These are phyloP conservation scores for Nephotettix cincticeps DNA, from an alignment of 1,140 invertebrate species.

Conservation along the genomic window DNA sequence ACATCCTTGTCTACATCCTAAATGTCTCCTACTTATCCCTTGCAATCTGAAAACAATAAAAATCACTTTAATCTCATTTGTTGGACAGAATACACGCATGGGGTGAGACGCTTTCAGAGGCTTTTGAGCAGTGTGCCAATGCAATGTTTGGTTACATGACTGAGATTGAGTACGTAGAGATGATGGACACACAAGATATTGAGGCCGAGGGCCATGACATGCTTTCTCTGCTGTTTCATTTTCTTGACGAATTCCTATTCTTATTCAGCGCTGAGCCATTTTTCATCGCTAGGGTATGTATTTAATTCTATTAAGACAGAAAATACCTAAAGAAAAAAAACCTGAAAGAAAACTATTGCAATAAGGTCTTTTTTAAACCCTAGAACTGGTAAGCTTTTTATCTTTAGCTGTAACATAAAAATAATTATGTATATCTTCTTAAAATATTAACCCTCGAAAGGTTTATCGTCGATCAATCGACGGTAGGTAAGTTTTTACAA, in stretches of 20 bases:
- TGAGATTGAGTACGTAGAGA: conserved; percentile 83
- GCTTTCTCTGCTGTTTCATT: conserved; percentile 85
- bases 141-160: conserved; percentile 99
- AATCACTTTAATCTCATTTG: no score
- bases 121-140: conserved; percentile 93
- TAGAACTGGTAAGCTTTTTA: no score
- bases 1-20: no score
- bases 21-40: no score
- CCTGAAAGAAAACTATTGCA: background rate
- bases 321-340: background rate
- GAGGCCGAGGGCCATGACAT: conserved; percentile 87
- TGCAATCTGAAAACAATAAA: no score
- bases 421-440: no score
- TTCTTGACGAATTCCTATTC: conserved; percentile 93
- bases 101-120: conserved; percentile 85
- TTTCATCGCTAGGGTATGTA: conserved; percentile 65
- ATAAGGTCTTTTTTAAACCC: background rate
- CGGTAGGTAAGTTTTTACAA: no score
- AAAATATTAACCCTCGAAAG: no score
- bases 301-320: background rate
- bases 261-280: conserved; percentile 89
- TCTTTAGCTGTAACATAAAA: no score
- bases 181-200: conserved; percentile 73
- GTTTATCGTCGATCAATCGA: no score
- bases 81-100: conserved; percentile 78